Evolutionary conservation across 2,888 invertebrate species (phyloP), one percentile per base, ranked within the genome.

Genomic region (Lasioglossum malachurum): DNA sequence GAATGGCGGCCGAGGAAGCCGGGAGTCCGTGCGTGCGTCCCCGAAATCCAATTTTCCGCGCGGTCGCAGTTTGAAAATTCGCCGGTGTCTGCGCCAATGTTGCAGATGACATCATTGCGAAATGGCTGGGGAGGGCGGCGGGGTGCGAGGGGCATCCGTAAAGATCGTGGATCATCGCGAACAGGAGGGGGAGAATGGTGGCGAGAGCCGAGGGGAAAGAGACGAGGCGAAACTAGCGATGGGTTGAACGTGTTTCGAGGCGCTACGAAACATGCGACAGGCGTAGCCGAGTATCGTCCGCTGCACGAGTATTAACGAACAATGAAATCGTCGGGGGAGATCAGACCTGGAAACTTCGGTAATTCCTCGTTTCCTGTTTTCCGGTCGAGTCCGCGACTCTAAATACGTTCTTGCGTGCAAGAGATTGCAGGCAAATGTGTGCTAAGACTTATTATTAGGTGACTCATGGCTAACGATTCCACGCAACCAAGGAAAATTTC

Each of bases 71-170:
- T 67, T 31, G 75, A 79, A 75, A 82, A 88, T 84, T 44, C 49
- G 72, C n/a, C 53, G 12, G 75, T 60, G 80, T 73, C 90, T 86
- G 82, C 91, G 90, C 91, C 91, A 90, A 87, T 91, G 91, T 72
- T 86, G 88, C 72, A 91, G 91, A 92, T 92, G 92, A 92, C 92
- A 92, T 92, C 92, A 92, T 90, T 92, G 91, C 89, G 88, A 89
- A 90, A 91, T 87, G 85, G 88, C 82, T 10, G 16, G 64, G 64
- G 27, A 77, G 85, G 85, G 69, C 74, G 46, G 46, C 53, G 64
- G 46, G 64, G 79, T 67, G 75, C 67, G 75, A 80, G 84, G 86
- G 87, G 81, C 80, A 89, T 86, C 89, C 84, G 86, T 89, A 83
- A 90, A 89, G 89, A 89, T 87, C 88, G 83, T 82, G 90, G 90